phyloP scores from a whole-genome alignment of 2,113 vertebrate genomes.

The Elgaria multicarinata region DNA sequence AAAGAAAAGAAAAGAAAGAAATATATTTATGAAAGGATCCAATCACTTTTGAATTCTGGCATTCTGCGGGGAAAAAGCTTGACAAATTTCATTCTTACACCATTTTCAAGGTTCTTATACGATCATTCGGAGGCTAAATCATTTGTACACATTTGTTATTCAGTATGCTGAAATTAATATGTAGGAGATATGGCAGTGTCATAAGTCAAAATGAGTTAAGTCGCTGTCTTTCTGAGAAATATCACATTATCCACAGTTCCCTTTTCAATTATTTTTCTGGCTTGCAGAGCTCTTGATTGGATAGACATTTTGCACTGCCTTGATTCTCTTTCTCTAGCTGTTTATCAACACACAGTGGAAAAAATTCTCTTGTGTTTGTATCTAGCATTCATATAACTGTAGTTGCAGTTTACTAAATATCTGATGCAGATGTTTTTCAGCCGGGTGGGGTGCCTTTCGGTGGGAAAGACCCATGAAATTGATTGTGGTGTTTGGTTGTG shows the following conservation, averaged over 20 bases:
- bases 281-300: not conserved
- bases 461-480: not conserved
- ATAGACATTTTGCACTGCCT: not conserved
- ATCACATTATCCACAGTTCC: not conserved
- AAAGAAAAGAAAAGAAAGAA: no score
- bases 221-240: not conserved
- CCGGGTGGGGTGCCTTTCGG: not conserved
- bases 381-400: no score
- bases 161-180: not conserved
- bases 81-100: constrained; percentile 19
- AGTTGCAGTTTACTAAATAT: not conserved
- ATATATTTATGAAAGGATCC: not conserved
- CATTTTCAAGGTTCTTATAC: constrained; percentile 16
- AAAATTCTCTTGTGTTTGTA: not conserved
- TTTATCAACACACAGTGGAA: not conserved
- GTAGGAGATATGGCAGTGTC: not conserved
- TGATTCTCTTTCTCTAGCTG: not conserved
- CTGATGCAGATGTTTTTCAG: not conserved
- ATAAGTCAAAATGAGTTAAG: not conserved
- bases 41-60: not conserved
- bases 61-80: not conserved
- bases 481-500: no score
- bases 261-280: not conserved
- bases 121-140: not conserved
- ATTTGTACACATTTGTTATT: not conserved